Evolutionary conservation across 2,113 vertebrate genomes (phyloP).

Genomic region (Lepisosteus oculatus): DNA sequence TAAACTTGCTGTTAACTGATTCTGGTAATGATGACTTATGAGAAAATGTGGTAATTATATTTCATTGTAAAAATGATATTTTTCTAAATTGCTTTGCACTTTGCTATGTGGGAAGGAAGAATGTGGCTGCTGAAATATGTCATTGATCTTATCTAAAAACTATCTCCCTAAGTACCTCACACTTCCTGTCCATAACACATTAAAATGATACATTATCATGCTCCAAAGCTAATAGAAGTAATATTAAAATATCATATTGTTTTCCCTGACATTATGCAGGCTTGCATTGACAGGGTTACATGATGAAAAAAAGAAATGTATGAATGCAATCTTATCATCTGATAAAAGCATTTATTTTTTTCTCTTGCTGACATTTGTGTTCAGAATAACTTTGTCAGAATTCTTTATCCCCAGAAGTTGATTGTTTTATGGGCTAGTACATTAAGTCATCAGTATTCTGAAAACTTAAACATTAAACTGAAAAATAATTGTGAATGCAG

Average conservation of each 20-base stretch:
- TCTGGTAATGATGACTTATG: conserved; percentile 1
- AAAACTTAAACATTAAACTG: too few species aligned
- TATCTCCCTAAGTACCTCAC: conserved; percentile 22
- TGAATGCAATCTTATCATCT: conserved; percentile 50
- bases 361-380: conserved; percentile 10
- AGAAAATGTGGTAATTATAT: conserved; percentile 14
- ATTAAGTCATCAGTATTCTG: too few species aligned
- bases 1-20: conserved; percentile 4
- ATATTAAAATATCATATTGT: conserved; percentile 55
- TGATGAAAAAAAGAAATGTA: conserved; percentile 37
- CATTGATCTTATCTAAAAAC: conserved; percentile 39
- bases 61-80: conserved; percentile 15
- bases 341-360: conserved; percentile 56
- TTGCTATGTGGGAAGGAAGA: neutral
- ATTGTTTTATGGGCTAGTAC: too few species aligned
- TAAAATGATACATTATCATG: conserved; percentile 59
- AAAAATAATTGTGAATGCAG: too few species aligned
- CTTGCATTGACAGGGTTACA: conserved; percentile 21
- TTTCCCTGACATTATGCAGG: conserved; percentile 38
- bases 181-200: conserved; percentile 49
- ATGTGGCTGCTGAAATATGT: conserved; percentile 37
- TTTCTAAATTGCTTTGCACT: conserved; percentile 10
- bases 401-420: too few species aligned
- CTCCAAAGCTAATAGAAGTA: conserved; percentile 41
- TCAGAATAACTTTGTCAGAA: too few species aligned